These are phyloP conservation scores for Porites divaricata DNA, from an alignment of 92 coral and sea anemone species.

Conservation along the genomic window DNA sequence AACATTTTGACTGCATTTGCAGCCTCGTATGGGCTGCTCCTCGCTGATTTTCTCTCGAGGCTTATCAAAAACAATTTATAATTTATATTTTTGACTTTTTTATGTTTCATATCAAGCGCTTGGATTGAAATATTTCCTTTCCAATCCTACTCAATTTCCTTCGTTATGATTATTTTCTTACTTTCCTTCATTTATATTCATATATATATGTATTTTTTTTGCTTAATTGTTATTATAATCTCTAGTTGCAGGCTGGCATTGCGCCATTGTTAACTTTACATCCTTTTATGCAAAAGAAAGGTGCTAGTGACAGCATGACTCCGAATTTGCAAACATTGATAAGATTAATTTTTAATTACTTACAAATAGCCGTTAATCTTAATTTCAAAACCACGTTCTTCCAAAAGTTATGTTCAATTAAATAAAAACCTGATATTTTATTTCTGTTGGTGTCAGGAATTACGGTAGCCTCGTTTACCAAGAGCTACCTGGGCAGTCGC, in stretches of 20 bases:
- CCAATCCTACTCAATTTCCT: background rate
- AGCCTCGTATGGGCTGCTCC: too few relatives aligned
- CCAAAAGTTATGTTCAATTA: background rate
- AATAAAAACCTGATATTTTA: background rate
- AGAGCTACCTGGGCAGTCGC: too few relatives aligned
- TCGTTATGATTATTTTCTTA: background rate
- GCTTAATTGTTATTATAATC: background rate
- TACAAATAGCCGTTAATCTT: slow-evolving; percentile 11
- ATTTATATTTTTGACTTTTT: background rate
- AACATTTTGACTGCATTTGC: too few relatives aligned
- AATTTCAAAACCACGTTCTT: slow-evolving; percentile 1
- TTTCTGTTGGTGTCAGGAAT: background rate
- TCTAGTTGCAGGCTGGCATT: slow-evolving; percentile 4
- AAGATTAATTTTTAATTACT: slow-evolving; percentile 40
- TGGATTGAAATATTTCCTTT: background rate
- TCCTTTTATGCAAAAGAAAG: background rate
- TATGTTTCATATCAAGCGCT: background rate
- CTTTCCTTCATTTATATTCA: too few relatives aligned
- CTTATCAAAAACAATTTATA: too few relatives aligned
- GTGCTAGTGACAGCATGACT: slow-evolving; percentile 10
- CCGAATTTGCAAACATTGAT: slow-evolving; percentile 9
- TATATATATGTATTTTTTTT: background rate
- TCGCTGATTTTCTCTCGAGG: too few relatives aligned
- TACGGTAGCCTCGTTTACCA: background rate
- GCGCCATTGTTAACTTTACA: background rate